These are phyloP conservation scores for Campoplex capitator DNA, from an alignment of 2,888 invertebrate species.

Conservation along the genomic window DNA sequence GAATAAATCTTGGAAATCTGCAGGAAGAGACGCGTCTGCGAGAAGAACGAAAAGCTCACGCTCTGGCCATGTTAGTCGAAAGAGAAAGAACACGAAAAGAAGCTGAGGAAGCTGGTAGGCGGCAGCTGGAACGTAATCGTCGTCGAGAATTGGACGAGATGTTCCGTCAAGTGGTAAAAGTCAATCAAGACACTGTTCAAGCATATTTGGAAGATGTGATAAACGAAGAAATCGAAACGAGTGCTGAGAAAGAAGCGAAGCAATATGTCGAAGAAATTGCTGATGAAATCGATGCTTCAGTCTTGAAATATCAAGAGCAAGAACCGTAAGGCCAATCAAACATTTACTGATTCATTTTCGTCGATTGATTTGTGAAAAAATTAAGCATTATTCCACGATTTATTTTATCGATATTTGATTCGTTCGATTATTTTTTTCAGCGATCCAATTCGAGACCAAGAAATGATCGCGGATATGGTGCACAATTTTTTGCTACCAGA, in stretches of 20 bases:
- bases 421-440: conserved; percentile 31
- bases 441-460: conserved; percentile 72
- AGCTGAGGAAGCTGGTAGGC: conserved; percentile 91
- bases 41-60: conserved; percentile 92
- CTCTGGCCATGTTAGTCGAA: conserved; percentile 91
- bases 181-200: conserved; percentile 87
- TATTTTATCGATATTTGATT: background rate
- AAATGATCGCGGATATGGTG: conserved; percentile 79
- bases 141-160: conserved; percentile 92
- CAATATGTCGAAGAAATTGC: conserved; percentile 86
- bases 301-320: conserved; percentile 84
- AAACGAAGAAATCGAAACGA: conserved; percentile 87
- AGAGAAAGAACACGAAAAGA: conserved; percentile 91
- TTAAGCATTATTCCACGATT: background rate
- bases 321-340: conserved; percentile 76
- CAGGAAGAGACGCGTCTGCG: conserved; percentile 91
- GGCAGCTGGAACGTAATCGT: conserved; percentile 91
- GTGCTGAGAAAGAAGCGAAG: conserved; percentile 86
- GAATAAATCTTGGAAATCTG: conserved; percentile 1
- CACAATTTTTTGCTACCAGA: conserved; percentile 84
- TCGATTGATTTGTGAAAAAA: background rate
- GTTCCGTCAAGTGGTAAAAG: conserved; percentile 89
- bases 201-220: conserved; percentile 88
- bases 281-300: conserved; percentile 86
- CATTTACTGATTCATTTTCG: background rate